phyloP scores from a whole-genome alignment of 2,888 invertebrate species.

The Euplexia lucipara region DNA sequence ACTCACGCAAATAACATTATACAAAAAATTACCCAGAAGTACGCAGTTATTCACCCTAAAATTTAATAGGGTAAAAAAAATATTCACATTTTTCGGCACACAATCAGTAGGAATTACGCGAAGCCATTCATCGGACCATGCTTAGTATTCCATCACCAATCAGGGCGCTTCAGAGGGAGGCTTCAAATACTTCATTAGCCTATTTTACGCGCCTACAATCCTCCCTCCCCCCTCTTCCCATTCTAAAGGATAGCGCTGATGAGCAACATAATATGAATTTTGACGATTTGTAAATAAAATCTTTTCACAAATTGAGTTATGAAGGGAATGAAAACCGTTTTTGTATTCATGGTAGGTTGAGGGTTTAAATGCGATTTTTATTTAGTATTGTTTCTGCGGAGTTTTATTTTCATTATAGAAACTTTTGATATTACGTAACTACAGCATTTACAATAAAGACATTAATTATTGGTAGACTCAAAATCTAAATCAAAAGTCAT shows the following conservation, averaged over 20 bases:
- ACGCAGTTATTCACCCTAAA: slow-evolving; percentile 30
- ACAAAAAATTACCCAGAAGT: slow-evolving; percentile 43
- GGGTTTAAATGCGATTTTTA: slow-evolving; percentile 30
- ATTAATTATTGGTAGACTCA: no score
- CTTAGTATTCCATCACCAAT: slow-evolving; percentile 81
- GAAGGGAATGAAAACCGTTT: slow-evolving; percentile 36
- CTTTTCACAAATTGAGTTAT: slow-evolving; percentile 58
- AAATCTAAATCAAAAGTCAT: no score
- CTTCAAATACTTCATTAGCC: slow-evolving; percentile 80
- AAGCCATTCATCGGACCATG: slow-evolving; percentile 67
- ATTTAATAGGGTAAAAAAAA: slow-evolving; percentile 52
- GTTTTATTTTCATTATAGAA: slow-evolving; percentile 3
- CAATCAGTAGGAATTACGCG: slow-evolving; percentile 62
- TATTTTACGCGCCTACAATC: slow-evolving; percentile 68
- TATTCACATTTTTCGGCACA: slow-evolving; percentile 54
- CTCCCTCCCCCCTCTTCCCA: slow-evolving; percentile 42
- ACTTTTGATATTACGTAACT: slow-evolving; percentile 3
- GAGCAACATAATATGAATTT: slow-evolving; percentile 64
- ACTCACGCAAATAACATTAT: slow-evolving; percentile 20
- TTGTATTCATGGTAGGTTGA: slow-evolving; percentile 35
- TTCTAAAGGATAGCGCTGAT: slow-evolving; percentile 63
- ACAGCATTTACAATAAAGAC: no score
- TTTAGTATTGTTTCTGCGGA: slow-evolving; percentile 11
- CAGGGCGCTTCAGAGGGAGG: slow-evolving; percentile 66
- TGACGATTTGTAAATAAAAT: slow-evolving; percentile 63